Evolutionary conservation across 2,113 vertebrate genomes (phyloP), one percentile per base, ranked within the genome.

Genomic region (Struthio camelus): DNA sequence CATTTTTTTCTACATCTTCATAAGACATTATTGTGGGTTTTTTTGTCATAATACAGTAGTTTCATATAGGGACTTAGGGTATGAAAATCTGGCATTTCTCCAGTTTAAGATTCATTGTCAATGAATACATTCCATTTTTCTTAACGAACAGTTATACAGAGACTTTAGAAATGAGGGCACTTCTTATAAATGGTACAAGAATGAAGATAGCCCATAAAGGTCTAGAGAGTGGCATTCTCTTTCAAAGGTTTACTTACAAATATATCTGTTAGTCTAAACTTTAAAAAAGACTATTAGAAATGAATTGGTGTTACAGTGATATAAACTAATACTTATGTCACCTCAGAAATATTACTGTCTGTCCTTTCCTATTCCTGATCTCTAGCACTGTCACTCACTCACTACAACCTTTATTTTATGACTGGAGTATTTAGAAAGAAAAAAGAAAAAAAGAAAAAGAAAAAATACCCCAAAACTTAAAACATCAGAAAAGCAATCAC

Each of bases 311-410:
- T 90, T 66, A 50, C 34, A 87, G 27, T 40, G 56, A 38, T 72
- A 92, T 76, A 92, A 95, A 86, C 11, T 94, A 92, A 87, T 62
- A 90, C 53, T 59, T 91, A 91, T 44, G 46, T 11, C 40, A 80
- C 24, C 56, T 73, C 67, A 94, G 97, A 93, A 92, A 83, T 84
- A 82, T 4, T 83, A 66, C n/a, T 87, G 10, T 20, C 76, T 84
- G 25, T 75, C 66, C n/a, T 95, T 96, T 88, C 50, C 65, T 93
- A 30, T 93, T 97, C 82, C 27, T 73, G 30, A 58, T 11, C 34
- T 5, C 14, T 2, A 89, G 19, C n/a, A 59, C 13, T 40, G 20
- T 24, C 22, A 40, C 38, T 93, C 42, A 79, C 24, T 6, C 64
- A 48, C 12, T 14, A 56, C 14, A 71, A 65, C 10, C 3, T 53